Evolutionary conservation across 2,113 vertebrate genomes (phyloP).

Genomic region (Gobio gobio): DNA sequence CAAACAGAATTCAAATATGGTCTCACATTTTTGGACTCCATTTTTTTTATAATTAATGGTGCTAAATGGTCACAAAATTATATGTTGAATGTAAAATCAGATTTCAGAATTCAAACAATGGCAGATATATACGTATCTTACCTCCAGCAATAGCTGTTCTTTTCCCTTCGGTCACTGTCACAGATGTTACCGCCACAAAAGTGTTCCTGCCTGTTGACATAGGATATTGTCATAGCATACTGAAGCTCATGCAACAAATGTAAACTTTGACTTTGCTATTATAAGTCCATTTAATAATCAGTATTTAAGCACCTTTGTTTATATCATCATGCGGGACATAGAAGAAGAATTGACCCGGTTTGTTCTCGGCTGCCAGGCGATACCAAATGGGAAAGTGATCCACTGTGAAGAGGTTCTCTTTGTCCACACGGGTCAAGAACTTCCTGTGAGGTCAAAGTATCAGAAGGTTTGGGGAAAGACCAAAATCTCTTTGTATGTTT

Average conservation of each 20-base stretch:
- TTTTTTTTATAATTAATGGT: background rate
- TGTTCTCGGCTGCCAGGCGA: constrained; percentile 86
- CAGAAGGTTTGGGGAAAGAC: background rate
- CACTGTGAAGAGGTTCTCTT: constrained; percentile 87
- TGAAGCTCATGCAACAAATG: background rate
- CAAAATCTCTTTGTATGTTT: background rate
- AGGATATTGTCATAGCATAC: background rate
- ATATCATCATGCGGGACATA: constrained; percentile 78
- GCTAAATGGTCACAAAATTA: background rate
- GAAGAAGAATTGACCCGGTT: constrained; percentile 86
- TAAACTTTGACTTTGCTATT: background rate
- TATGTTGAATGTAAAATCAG: background rate
- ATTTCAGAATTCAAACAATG: background rate
- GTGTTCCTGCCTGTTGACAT: constrained; percentile 66
- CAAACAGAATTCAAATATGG: background rate
- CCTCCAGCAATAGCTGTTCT: constrained; percentile 74
- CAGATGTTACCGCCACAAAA: constrained; percentile 67
- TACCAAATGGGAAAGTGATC: constrained; percentile 97
- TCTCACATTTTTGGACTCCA: background rate
- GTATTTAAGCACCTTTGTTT: constrained; percentile 66
- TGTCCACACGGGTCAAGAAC: constrained; percentile 84
- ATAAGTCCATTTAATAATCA: background rate
- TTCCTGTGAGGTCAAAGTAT: constrained; percentile 69
- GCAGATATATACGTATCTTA: constrained; percentile 52
- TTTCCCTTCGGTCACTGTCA: constrained; percentile 67